Evolutionary conservation across 2,888 invertebrate genomes (phyloP), one percentile per base, ranked within the genome.

Genomic region (Saturnia pavonia): DNA sequence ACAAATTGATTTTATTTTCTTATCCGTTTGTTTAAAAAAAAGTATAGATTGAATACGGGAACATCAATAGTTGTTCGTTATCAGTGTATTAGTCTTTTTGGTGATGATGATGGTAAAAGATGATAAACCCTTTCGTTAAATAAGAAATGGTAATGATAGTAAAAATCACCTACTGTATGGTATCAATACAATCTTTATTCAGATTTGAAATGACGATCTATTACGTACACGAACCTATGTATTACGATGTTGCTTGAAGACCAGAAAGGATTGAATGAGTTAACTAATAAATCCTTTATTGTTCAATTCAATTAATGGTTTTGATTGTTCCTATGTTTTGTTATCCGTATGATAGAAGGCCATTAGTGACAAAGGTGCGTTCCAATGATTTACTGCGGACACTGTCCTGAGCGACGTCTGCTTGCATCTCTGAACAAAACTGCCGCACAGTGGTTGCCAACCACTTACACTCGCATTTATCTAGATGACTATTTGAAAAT

Each of bases 391-490:
- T 88, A 86, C 80, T 82, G 80, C 78, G 72, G 72, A 65, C 80
- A 78, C 77, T 78, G 77, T 71, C 11, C 73, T 77, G 72, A 71
- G 73, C 81, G 84, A 87, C 83, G 79, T 79, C 76, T 81, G 72
- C 81, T 78, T 86, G 85, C 85, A 83, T 78, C 76, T 81, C 74
- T 81, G 82, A 87, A 86, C 81, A 77, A 83, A 54, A 83, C 76
- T 75, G 72, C 76, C 74, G 57, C 71, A 79, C 78, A 78, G 79
- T 75, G 82, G 81, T 79, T 65, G 72, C 72, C 76, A 69, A 73
- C 74, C 75, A 75, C 74, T 80, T 77, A 80, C 70, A 71, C 72
- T 71, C 71, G 72, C 74, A 73, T 80, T 81, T 81, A 83, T 84
- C 79, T 78, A 40, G 77, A 80, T 82, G 74, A 70, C 74, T 73